Percentiles rank a stretch among this genome's conserved stretches.
Evolutionary conservation across 1,140 invertebrate species (phyloP).

Genomic region (Drosophila eugracilis): DNA sequence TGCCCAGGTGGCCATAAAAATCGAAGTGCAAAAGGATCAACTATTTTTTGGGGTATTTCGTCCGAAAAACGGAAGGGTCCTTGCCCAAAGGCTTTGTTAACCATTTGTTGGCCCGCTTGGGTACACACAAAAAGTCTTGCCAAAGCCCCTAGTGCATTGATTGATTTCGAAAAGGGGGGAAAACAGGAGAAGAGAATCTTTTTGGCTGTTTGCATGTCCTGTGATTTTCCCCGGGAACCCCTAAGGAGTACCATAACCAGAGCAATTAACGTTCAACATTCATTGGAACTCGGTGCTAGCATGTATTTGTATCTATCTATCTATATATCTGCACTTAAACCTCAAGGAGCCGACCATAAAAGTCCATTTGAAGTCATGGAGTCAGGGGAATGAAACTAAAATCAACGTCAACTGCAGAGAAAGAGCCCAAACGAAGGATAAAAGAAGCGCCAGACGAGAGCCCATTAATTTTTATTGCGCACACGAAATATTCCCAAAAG

Average conservation of each 20-base stretch:
- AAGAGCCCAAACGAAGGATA: slow-evolving; percentile 17
- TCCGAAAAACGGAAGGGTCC: slow-evolving; percentile 3
- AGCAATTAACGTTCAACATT: slow-evolving; percentile 51
- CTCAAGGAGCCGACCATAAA: slow-evolving; percentile 57
- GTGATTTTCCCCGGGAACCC: slow-evolving; percentile 23
- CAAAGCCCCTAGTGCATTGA: slow-evolving; percentile 50
- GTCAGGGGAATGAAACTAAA: slow-evolving; percentile 64
- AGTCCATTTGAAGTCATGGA: slow-evolving; percentile 43
- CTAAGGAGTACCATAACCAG: slow-evolving; percentile 39
- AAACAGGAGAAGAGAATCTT: slow-evolving; percentile 16
- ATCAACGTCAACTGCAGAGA: slow-evolving; percentile 69
- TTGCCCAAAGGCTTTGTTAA: slow-evolving; percentile 39
- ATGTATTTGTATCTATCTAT: slow-evolving; percentile 34
- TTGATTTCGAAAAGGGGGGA: slow-evolving; percentile 48
- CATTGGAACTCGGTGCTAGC: slow-evolving; percentile 18
- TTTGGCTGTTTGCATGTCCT: slow-evolving; percentile 33
- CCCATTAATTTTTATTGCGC: slow-evolving; percentile 77
- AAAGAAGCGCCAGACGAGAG: slow-evolving; percentile 52
- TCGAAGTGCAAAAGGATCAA: slow-evolving; percentile 34
- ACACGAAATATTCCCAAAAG: slow-evolving; percentile 54
- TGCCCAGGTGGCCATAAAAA: slow-evolving; percentile 24
- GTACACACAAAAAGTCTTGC: slow-evolving; percentile 28
- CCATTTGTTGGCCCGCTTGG: slow-evolving; percentile 35
- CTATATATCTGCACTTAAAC: slow-evolving; percentile 42
- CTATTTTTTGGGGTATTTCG: slow-evolving; percentile 30